phyloP scores from a whole-genome alignment of 2,797 vertebrate species.

The Acropternis orthonyx region DNA sequence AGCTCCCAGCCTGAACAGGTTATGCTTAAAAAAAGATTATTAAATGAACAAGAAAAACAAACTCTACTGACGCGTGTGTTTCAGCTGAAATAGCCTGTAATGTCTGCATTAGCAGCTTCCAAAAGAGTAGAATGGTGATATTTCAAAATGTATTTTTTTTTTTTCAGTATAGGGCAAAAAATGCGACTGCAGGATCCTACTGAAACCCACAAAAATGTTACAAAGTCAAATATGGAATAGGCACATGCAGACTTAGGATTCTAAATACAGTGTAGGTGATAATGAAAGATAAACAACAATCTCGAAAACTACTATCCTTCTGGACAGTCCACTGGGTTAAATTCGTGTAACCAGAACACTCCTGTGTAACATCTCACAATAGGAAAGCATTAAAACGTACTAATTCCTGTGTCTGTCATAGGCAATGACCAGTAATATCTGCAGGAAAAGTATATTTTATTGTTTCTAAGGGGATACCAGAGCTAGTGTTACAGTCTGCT shows the following conservation, averaged over 20 bases:
- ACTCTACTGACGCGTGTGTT: neutral
- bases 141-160: neutral
- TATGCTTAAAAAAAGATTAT: neutral
- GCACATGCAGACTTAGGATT: neutral
- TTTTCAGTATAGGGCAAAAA: neutral
- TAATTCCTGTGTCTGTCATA: slow-evolving; percentile 27
- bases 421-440: neutral
- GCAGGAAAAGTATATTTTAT: neutral
- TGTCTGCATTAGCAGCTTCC: neutral
- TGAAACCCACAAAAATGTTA: neutral
- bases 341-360: neutral
- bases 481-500: neutral
- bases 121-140: neutral
- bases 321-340: neutral
- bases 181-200: neutral
- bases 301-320: neutral
- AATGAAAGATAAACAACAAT: slow-evolving; percentile 4
- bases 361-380: slow-evolving; percentile 3
- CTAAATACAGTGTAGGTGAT: neutral
- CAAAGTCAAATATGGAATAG: neutral
- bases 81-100: neutral
- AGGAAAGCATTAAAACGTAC: neutral
- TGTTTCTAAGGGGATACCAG: neutral
- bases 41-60: neutral
- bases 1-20: slow-evolving; percentile 41